These are phyloP conservation scores for Notechis scutatus DNA, from an alignment of 2,113 vertebrate genomes.

Conservation along the genomic window DNA sequence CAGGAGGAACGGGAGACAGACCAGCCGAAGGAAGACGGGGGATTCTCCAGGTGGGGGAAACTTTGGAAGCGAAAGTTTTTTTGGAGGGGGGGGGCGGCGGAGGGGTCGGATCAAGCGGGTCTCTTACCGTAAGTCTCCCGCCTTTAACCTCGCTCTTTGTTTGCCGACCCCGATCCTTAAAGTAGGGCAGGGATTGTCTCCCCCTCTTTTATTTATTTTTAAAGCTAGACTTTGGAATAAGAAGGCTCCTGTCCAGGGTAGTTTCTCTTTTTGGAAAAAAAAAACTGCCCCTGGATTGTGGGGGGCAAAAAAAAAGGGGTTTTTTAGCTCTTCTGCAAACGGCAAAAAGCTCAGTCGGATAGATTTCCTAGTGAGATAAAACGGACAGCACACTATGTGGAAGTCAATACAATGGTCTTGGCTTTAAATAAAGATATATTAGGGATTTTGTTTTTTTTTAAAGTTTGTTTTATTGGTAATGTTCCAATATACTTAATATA, in stretches of 20 bases:
- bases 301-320: fast-evolving
- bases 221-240: background rate
- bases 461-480: background rate
- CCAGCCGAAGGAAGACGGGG: background rate
- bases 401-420: background rate
- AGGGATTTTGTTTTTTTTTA: background rate
- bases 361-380: background rate
- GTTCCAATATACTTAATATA: too few species aligned
- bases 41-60: background rate
- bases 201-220: background rate
- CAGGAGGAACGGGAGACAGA: background rate
- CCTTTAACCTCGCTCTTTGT: background rate
- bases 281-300: background rate
- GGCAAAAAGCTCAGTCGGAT: background rate
- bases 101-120: background rate
- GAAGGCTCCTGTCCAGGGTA: background rate
- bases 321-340: background rate
- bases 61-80: background rate
- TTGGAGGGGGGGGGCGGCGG: background rate
- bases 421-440: background rate
- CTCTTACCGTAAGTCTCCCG: background rate
- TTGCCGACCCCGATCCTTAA: background rate
- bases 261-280: background rate
- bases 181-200: background rate
- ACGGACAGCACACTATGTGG: background rate